A percentile compares a stretch with the other conserved stretches of the same genome.
phyloP scores from a whole-genome alignment of 2,797 vertebrate genomes.

The Pseudopleuronectes americanus region DNA sequence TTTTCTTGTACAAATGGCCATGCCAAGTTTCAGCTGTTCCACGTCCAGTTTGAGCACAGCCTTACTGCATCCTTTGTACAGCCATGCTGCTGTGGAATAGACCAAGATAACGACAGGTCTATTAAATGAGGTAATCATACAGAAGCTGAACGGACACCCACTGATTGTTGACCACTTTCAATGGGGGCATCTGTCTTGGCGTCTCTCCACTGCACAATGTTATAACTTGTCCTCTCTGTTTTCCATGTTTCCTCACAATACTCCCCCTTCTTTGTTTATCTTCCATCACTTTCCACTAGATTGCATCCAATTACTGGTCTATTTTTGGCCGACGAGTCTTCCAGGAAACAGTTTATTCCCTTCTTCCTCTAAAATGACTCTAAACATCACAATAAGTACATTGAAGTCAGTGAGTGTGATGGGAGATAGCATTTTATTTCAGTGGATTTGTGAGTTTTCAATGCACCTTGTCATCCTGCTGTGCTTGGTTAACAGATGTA shows the following conservation, averaged over 20 bases:
- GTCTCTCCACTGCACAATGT: not conserved
- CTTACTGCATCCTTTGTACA: not conserved
- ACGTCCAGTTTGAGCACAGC: constrained; percentile 1
- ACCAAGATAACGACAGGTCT: not conserved
- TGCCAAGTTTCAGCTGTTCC: not conserved
- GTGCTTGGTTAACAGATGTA: not conserved
- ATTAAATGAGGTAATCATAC: not conserved
- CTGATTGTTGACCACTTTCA: constrained; percentile 1
- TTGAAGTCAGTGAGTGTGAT: not conserved
- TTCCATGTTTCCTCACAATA: not conserved
- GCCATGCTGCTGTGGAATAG: not conserved
- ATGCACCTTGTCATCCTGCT: not conserved
- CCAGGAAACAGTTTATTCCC: not conserved
- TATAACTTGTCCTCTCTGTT: not conserved
- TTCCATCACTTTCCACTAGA: constrained; percentile 10
- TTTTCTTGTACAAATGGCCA: not conserved
- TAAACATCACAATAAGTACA: not conserved
- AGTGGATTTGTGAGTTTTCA: not conserved
- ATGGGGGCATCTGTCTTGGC: not conserved
- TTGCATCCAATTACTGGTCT: constrained; percentile 29
- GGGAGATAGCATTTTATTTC: constrained; percentile 2
- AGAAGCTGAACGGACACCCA: not conserved
- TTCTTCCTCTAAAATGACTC: not conserved
- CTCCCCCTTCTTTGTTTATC: constrained; percentile 1
- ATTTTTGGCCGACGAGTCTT: constrained; percentile 2